phyloP scores from a whole-genome alignment of 2,888 invertebrate genomes.

The Epistrophe eligans region DNA sequence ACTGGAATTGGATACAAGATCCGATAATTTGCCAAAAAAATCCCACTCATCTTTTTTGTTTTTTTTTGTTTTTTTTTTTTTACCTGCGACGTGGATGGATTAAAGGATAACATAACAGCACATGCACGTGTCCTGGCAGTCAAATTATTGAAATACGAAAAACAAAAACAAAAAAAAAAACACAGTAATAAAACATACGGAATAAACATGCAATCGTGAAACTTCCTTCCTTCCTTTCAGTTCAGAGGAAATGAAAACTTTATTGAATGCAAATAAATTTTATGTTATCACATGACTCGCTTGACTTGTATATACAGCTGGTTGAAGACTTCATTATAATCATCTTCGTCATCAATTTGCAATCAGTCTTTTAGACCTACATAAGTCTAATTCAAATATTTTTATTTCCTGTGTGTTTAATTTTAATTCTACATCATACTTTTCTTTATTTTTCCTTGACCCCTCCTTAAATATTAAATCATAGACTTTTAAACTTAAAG shows the following conservation, averaged over 20 bases:
- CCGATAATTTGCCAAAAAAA: slow-evolving; percentile 64
- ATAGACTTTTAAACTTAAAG: background rate
- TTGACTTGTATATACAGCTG: background rate
- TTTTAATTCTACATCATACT: background rate
- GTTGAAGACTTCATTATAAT: background rate
- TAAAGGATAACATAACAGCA: slow-evolving; percentile 36
- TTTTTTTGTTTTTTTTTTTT: background rate
- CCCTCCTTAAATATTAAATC: too few relatives aligned
- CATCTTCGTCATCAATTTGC: slow-evolving; percentile 36
- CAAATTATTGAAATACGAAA: background rate
- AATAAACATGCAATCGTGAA: slow-evolving; percentile 33
- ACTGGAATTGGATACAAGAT: slow-evolving; percentile 61
- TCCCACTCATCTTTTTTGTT: slow-evolving; percentile 7
- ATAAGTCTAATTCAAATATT: slow-evolving; percentile 41
- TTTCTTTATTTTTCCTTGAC: too few relatives aligned
- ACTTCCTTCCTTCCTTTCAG: slow-evolving; percentile 35
- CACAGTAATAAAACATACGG: slow-evolving; percentile 9
- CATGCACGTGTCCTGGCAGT: slow-evolving; percentile 15
- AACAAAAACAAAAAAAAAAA: background rate
- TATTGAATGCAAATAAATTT: slow-evolving; percentile 70
- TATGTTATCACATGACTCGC: background rate
- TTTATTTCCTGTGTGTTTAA: slow-evolving; percentile 41
- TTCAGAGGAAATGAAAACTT: slow-evolving; percentile 53
- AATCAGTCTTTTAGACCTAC: slow-evolving; percentile 40
- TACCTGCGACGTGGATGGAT: slow-evolving; percentile 9